Conservation (phyloP, 2,888 invertebrate genomes). For the Parnassius mnemosyne region DNA sequence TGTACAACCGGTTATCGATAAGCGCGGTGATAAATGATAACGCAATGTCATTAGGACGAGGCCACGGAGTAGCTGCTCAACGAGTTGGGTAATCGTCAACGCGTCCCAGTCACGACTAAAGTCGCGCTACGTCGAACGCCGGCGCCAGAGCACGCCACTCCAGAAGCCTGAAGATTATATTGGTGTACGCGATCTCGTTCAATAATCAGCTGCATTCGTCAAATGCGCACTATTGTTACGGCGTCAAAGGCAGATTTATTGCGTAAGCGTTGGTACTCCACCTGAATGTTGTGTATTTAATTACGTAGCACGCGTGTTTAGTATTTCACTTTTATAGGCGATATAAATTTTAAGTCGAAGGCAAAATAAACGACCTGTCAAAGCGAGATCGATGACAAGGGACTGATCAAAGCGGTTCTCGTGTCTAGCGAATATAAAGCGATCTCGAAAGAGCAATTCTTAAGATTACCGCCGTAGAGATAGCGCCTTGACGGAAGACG, state of each 20-base stretch:
- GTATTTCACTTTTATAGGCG: background rate
- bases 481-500: slow-evolving; percentile 21
- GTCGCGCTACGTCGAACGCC: slow-evolving; percentile 46
- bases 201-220: slow-evolving; percentile 58
- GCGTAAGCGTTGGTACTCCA: slow-evolving; percentile 13
- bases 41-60: slow-evolving; percentile 64
- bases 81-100: slow-evolving; percentile 71
- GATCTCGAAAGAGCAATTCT: slow-evolving; percentile 9
- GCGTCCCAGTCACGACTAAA: slow-evolving; percentile 75
- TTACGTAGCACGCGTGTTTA: background rate
- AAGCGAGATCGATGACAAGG: slow-evolving; percentile 13
- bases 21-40: slow-evolving; percentile 63
- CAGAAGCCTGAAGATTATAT: slow-evolving; percentile 67
- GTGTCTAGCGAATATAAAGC: slow-evolving; percentile 7
- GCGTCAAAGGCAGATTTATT: slow-evolving; percentile 30
- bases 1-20: slow-evolving; percentile 39
- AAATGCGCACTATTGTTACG: slow-evolving; percentile 46
- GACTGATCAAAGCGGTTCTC: slow-evolving; percentile 17
- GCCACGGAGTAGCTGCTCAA: slow-evolving; percentile 41
- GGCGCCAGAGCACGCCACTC: slow-evolving; percentile 64
- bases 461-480: slow-evolving; percentile 10
- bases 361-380: slow-evolving; percentile 30
- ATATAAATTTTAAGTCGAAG: slow-evolving; percentile 21
- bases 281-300: no score
- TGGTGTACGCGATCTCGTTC: slow-evolving; percentile 48